phyloP scores from a whole-genome alignment of 2,888 invertebrate species.

The Steromphala cineraria region DNA sequence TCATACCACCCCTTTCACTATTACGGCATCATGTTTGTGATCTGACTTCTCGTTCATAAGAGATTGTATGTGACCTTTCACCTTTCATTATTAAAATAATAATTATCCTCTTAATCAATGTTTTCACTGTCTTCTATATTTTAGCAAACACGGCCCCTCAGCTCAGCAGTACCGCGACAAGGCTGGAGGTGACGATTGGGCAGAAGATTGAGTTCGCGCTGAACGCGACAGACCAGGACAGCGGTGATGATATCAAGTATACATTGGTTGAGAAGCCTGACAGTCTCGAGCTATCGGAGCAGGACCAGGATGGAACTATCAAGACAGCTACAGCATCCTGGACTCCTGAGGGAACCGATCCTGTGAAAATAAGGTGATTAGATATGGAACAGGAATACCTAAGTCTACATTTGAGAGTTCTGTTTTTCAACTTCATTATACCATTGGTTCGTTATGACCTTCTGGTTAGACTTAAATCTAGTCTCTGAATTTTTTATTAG shows the following conservation, averaged over 20 bases:
- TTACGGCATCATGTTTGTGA: too few relatives aligned
- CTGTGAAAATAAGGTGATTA: background rate
- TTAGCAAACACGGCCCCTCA: conserved; percentile 23
- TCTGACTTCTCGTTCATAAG: too few relatives aligned
- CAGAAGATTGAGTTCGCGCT: background rate
- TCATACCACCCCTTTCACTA: too few relatives aligned
- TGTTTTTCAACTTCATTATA: too few relatives aligned
- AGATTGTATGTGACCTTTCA: too few relatives aligned
- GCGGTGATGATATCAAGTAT: background rate
- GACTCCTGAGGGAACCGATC: background rate
- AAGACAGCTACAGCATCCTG: background rate
- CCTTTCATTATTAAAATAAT: too few relatives aligned
- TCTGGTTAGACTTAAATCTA: too few relatives aligned
- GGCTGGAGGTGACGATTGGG: conserved; percentile 18
- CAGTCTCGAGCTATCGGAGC: background rate
- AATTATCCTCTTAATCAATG: too few relatives aligned
- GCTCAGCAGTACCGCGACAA: background rate
- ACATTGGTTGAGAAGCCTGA: background rate
- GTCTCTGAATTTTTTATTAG: too few relatives aligned
- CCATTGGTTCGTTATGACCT: too few relatives aligned
- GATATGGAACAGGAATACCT: background rate
- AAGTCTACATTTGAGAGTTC: background rate
- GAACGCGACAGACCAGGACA: conserved; percentile 22
- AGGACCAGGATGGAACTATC: background rate
- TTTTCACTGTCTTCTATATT: background rate